Percentiles rank a stretch among this genome's conserved stretches.
phyloP scores from a whole-genome alignment of 2,888 invertebrate genomes.

The Agriopis leucophaearia region DNA sequence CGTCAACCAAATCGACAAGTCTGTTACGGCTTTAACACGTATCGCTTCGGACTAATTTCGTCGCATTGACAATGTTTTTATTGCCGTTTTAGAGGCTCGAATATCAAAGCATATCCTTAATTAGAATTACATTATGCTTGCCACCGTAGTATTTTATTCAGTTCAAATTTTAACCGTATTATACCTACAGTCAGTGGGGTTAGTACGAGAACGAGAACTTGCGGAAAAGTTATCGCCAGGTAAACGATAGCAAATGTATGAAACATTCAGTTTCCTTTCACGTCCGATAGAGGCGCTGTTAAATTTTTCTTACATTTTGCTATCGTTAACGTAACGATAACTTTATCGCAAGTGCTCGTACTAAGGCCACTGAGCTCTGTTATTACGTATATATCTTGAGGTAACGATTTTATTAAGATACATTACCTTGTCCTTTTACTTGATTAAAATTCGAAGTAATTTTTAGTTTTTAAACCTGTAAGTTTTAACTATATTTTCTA shows the following conservation, averaged over 20 bases:
- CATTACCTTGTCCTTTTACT: conserved; percentile 16
- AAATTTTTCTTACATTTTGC: no score
- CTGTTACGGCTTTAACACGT: no score
- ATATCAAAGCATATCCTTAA: conserved; percentile 41
- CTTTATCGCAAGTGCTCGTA: no score
- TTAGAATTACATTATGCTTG: conserved; percentile 9
- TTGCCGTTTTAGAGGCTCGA: conserved; percentile 12
- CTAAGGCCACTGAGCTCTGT: no score
- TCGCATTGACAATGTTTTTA: not conserved
- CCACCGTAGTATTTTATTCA: conserved; percentile 24
- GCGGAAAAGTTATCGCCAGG: no score
- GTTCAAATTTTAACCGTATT: conserved; percentile 31
- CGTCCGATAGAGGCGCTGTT: no score
- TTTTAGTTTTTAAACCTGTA: not conserved
- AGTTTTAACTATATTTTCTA: conserved; percentile 28
- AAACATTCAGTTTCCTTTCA: no score
- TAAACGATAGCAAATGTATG: no score
- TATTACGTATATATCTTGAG: not conserved
- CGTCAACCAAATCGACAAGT: no score
- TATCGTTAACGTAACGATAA: no score
- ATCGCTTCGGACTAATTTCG: not conserved
- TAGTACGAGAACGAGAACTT: no score
- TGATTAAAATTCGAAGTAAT: conserved; percentile 9
- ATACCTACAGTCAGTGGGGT: no score
- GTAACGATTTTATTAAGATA: not conserved